These are phyloP conservation scores for Ceramica pisi DNA, from an alignment of 2,888 invertebrate species.

Conservation along the genomic window DNA sequence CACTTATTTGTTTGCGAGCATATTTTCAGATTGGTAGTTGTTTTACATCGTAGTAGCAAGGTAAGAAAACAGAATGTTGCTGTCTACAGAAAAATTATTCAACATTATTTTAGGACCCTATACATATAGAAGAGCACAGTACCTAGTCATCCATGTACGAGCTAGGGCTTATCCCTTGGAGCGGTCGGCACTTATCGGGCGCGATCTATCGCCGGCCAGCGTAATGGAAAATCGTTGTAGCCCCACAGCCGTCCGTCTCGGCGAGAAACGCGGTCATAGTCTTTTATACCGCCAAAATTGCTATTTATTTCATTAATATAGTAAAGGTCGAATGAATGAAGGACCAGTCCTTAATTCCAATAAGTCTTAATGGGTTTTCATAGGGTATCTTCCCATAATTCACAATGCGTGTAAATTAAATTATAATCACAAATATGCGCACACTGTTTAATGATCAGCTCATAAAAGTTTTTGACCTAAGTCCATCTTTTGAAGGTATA, in stretches of 20 bases:
- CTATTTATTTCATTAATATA: slow-evolving; percentile 14
- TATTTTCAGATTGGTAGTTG: no score
- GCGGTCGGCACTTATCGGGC: slow-evolving; percentile 64
- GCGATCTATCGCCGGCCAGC: slow-evolving; percentile 67
- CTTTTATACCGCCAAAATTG: slow-evolving; percentile 33
- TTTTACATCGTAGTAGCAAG: neutral
- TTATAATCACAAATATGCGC: neutral
- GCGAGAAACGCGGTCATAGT: slow-evolving; percentile 44
- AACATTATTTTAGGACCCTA: neutral
- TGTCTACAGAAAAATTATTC: neutral
- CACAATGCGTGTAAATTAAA: neutral
- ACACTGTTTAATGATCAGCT: no score
- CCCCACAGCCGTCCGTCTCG: slow-evolving; percentile 57
- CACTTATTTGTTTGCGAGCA: no score
- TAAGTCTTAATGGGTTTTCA: neutral
- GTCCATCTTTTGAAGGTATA: neutral
- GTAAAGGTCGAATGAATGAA: slow-evolving; percentile 4
- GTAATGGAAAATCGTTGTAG: slow-evolving; percentile 81
- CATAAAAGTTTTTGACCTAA: neutral
- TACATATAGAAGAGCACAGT: neutral
- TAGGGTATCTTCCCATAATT: neutral
- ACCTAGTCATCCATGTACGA: slow-evolving; percentile 23
- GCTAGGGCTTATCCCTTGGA: slow-evolving; percentile 57
- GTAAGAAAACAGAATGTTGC: neutral
- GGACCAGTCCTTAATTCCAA: neutral